Conservation (phyloP, 1,140 invertebrate species). For the Drosophila simulans region DNA sequence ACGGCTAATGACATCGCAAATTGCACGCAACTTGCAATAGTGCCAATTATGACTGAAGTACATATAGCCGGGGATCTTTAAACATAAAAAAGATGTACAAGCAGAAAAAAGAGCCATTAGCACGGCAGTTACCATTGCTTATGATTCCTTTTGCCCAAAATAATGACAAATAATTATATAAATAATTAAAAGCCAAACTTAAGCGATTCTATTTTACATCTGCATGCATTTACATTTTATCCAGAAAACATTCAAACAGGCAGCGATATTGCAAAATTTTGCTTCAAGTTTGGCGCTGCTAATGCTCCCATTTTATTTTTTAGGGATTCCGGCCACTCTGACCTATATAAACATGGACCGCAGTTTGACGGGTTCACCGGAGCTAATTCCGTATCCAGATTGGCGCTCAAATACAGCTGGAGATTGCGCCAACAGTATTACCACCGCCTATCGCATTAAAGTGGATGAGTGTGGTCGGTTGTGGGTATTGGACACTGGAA, state of each 20-base stretch:
- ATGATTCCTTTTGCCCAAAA: background rate
- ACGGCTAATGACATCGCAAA: conserved; percentile 65
- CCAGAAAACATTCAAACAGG: no score
- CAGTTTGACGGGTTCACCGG: conserved; percentile 88
- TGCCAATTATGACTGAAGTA: background rate
- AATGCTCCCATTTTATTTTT: background rate
- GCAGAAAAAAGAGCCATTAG: conserved; percentile 1
- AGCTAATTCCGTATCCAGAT: conserved; percentile 91
- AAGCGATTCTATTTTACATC: no score
- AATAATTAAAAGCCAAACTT: no score
- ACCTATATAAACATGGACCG: conserved; percentile 90
- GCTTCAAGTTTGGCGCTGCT: no score
- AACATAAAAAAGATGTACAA: background rate
- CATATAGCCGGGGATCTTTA: background rate
- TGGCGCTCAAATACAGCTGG: conserved; percentile 90
- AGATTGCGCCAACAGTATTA: conserved; percentile 89
- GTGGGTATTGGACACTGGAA: conserved; percentile 93
- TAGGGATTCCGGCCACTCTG: conserved; percentile 92
- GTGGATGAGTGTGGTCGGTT: conserved; percentile 91
- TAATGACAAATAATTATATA: background rate
- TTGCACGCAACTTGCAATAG: conserved; percentile 49
- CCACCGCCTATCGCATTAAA: conserved; percentile 90
- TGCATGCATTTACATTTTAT: no score
- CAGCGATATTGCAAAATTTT: no score
- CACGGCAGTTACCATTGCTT: background rate